Base-by-base conservation (phyloP, 2,113 vertebrate species). In the Notarius lentiginosus region DNA sequence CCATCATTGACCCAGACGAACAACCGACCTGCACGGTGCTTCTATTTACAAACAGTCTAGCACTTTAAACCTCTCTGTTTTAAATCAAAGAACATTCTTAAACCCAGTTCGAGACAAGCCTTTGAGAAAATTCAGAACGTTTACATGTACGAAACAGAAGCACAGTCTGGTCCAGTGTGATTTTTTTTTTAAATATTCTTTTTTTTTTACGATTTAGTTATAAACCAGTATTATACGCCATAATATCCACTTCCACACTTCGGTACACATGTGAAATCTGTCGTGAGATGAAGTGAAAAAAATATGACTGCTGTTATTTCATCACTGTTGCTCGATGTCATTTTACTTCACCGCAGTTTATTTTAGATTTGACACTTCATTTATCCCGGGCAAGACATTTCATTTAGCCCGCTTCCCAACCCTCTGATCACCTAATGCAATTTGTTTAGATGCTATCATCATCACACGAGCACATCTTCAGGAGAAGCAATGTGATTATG, bases 381-480 rank as follows among this genome's bases (percentile, higher is more conserved):
- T 86, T 81, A 79, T 86, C 84, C 51, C 17, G 18, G 4, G 34
- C 34, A 12, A 56, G 85, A 72, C 77, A 73, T 88, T 85, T 72
- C 83, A 82, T 80, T 86, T 66, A 66, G 55, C 15, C 82, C 49
- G 77, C 2, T 65, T 79, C 77, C 66, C 63, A 30, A 30, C 65
- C 82, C 66, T 61, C 60, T 18, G 49, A 24, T 55, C 84, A 84
- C 34, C 79, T 86, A 82, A 86, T 86, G 66, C 66, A 72, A 72
- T 86, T 86, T 80, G 79, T 81, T 86, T 72, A 82, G 79, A 82
- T 61, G 79, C 22, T 10, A 60, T 86, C 73, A 65, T 76, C 49
- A 65, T 76, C 49, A 60, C 53, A 51, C 65, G 22, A 27, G 7
- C 30, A 72, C 63, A 8, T 34, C 79, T 34, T 60, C 49, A 58